Evolutionary conservation across 2,888 invertebrate species (phyloP).

Genomic region (Sphaerophoria rueppellii): DNA sequence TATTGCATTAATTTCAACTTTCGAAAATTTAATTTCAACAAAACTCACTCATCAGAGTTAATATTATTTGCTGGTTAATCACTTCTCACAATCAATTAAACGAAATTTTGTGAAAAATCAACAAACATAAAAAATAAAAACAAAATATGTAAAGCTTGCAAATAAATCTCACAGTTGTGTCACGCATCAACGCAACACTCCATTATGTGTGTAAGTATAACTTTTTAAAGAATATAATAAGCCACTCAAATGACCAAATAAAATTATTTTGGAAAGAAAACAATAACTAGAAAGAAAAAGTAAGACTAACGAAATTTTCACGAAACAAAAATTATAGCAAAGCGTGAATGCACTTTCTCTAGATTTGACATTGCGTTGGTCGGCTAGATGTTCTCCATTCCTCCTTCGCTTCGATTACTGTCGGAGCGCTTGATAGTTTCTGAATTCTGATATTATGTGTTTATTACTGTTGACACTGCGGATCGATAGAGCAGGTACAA

Average conservation of each 20-base stretch:
- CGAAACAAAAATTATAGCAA: slow-evolving; percentile 57
- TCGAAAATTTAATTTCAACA: not conserved
- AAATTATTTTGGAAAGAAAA: slow-evolving; percentile 30
- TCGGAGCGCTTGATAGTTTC: not conserved
- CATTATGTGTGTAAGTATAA: not conserved
- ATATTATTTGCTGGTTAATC: not conserved
- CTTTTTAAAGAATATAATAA: slow-evolving; percentile 42
- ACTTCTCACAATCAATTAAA: not conserved
- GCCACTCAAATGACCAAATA: slow-evolving; percentile 39
- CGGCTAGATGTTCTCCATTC: slow-evolving; percentile 9
- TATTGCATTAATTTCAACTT: not conserved
- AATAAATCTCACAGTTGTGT: slow-evolving; percentile 5
- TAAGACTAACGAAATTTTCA: slow-evolving; percentile 56
- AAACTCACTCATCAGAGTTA: not conserved
- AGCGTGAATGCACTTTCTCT: slow-evolving; percentile 69
- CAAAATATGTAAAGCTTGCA: not conserved
- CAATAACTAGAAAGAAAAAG: slow-evolving; percentile 14
- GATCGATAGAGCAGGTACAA: not conserved
- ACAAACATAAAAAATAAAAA: not conserved
- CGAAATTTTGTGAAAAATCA: not conserved
- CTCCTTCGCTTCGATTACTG: not conserved
- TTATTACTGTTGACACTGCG: slow-evolving; percentile 8
- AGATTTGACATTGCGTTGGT: slow-evolving; percentile 61
- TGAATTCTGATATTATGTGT: not conserved
- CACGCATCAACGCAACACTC: slow-evolving; percentile 28